These are phyloP conservation scores for Marisa cornuarietis DNA, from an alignment of 1,140 invertebrate species.

Conservation along the genomic window DNA sequence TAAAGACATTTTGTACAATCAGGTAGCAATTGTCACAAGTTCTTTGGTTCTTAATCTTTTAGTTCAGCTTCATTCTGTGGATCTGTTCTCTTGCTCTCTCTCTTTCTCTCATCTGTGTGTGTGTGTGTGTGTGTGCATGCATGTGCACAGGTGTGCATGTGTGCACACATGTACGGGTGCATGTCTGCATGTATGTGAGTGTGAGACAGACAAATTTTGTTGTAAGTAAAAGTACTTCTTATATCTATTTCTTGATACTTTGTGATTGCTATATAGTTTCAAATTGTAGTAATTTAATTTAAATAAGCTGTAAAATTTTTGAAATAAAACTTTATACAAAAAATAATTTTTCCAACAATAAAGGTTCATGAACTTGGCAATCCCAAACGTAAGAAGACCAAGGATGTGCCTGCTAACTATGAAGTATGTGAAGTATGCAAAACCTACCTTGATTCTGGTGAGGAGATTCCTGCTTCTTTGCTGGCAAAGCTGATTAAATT, in stretches of 20 bases:
- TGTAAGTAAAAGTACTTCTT: not conserved
- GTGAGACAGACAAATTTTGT: not conserved
- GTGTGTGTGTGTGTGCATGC: not conserved
- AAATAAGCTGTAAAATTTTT: not conserved
- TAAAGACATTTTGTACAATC: constrained; percentile 53
- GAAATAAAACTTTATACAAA: not conserved
- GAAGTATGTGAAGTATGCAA: constrained; percentile 64
- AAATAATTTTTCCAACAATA: constrained; percentile 3
- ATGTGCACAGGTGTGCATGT: too few species aligned
- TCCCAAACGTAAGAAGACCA: constrained; percentile 62
- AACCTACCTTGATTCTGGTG: constrained; percentile 55
- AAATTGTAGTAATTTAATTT: not conserved
- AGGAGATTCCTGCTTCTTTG: constrained; percentile 58
- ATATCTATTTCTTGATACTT: not conserved
- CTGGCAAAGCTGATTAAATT: constrained; percentile 63
- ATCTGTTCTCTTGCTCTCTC: not conserved
- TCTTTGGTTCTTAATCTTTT: not conserved
- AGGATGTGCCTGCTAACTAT: constrained; percentile 56
- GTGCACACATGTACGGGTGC: too few species aligned
- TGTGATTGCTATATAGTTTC: not conserved
- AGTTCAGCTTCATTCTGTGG: not conserved
- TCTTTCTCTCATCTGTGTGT: not conserved
- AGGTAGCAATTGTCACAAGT: constrained; percentile 38
- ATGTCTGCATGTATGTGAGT: not conserved
- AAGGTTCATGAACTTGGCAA: constrained; percentile 62